These are phyloP conservation scores for Rhinella marina DNA, from an alignment of 2,797 vertebrate species.

Conservation along the genomic window DNA sequence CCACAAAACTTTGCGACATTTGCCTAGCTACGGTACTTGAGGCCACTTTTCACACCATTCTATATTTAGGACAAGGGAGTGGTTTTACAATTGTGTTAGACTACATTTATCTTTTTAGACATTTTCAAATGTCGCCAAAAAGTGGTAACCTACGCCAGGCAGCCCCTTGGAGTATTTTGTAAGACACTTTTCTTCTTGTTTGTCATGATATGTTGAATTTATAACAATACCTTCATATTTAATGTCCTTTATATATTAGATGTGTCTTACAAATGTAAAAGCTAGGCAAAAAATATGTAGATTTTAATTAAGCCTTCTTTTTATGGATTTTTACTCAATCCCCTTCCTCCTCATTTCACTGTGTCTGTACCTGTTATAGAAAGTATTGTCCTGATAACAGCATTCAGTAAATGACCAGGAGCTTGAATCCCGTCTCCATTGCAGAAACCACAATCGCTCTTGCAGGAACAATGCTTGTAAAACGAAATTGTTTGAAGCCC, in stretches of 20 bases:
- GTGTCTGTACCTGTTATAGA: not conserved
- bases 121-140: no score
- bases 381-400: conserved; percentile 12
- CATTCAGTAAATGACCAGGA: conserved; percentile 50
- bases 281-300: not conserved
- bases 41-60: no score
- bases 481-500: conserved; percentile 29
- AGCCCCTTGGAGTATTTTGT: no score
- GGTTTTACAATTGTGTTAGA: no score
- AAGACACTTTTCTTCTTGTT: no score
- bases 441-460: not conserved
- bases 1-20: no score
- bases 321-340: not conserved
- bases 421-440: conserved; percentile 24
- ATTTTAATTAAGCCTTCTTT: not conserved
- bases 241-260: not conserved
- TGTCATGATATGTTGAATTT: no score
- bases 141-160: no score
- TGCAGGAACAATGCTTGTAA: conserved; percentile 35
- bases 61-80: no score
- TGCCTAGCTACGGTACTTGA: no score
- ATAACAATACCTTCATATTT: not conserved
- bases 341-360: not conserved
- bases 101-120: no score
- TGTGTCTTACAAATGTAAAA: not conserved